Evolutionary conservation across 2,888 invertebrate species (phyloP).

Genomic region (Sthenelais limicola): DNA sequence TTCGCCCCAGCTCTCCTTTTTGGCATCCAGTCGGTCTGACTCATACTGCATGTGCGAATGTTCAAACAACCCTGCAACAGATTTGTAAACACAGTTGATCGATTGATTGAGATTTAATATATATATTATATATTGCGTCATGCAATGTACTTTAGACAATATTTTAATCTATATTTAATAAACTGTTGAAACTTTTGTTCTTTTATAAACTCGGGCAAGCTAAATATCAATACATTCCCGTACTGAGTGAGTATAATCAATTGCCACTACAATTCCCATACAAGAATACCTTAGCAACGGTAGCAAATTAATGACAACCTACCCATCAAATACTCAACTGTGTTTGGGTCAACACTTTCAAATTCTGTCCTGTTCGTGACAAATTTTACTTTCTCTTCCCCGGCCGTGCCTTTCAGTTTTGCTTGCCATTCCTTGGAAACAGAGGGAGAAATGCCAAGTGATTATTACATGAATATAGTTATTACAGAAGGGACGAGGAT

Average conservation of each 20-base stretch:
- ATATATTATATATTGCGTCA: not conserved
- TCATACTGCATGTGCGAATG: conserved; percentile 23
- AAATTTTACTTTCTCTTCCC: not conserved
- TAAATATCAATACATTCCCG: not conserved
- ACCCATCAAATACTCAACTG: conserved; percentile 1
- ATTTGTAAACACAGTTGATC: too few species aligned
- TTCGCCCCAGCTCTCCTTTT: not conserved
- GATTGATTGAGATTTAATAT: not conserved
- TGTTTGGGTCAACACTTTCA: not conserved
- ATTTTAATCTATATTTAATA: not conserved
- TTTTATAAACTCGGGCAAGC: not conserved
- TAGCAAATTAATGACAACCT: too few species aligned
- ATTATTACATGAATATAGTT: too few species aligned
- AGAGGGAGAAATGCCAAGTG: too few species aligned
- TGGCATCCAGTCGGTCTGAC: not conserved
- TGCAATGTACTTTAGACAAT: not conserved
- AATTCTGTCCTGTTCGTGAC: conserved; percentile 10
- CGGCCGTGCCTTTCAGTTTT: not conserved
- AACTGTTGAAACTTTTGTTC: not conserved
- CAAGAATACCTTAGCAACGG: too few species aligned
- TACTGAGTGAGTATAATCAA: not conserved
- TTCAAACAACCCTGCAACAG: conserved; percentile 28
- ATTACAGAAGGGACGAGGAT: too few species aligned
- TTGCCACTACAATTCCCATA: too few species aligned
- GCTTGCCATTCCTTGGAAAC: too few species aligned